A percentile compares a stretch with the other conserved stretches of the same genome.
phyloP scores from a whole-genome alignment of 2,797 vertebrate species.

The Propithecus perrieri region DNA sequence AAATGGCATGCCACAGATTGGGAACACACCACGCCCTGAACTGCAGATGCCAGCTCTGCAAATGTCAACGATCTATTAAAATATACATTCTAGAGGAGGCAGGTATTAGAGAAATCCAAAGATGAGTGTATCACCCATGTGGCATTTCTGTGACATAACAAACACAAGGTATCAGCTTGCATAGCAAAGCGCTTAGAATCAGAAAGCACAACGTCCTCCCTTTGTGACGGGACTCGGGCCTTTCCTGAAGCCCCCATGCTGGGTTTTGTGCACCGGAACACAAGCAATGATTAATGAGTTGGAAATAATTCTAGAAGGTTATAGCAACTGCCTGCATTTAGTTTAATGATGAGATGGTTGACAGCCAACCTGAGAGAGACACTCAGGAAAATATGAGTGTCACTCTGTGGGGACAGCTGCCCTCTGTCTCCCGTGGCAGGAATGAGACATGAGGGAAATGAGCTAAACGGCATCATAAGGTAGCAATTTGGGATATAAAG shows the following conservation, averaged over 20 bases:
- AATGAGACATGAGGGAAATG: background rate
- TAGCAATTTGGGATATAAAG: constrained; percentile 61
- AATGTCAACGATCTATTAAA: background rate
- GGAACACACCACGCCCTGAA: fast-evolving
- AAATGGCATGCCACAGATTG: fast-evolving
- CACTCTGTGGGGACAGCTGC: constrained; percentile 29
- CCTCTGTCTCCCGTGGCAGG: background rate
- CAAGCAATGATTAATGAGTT: constrained; percentile 36
- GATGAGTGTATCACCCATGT: fast-evolving
- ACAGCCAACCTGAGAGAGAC: background rate
- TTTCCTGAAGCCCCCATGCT: background rate
- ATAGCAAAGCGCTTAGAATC: background rate
- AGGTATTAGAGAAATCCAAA: background rate
- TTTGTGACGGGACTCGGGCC: too few species aligned
- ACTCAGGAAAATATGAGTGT: background rate
- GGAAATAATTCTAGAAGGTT: background rate
- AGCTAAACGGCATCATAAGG: constrained; percentile 18
- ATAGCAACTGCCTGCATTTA: background rate
- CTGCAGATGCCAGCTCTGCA: background rate
- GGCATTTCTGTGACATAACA: background rate
- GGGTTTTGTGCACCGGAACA: background rate
- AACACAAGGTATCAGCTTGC: fast-evolving
- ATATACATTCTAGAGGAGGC: background rate
- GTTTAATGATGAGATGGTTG: background rate
- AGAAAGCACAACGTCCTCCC: fast-evolving